Evolutionary conservation across 2,797 vertebrate genomes (phyloP), one percentile per base, ranked within the genome.

Genomic region (Schizopygopsis pylzovi): DNA sequence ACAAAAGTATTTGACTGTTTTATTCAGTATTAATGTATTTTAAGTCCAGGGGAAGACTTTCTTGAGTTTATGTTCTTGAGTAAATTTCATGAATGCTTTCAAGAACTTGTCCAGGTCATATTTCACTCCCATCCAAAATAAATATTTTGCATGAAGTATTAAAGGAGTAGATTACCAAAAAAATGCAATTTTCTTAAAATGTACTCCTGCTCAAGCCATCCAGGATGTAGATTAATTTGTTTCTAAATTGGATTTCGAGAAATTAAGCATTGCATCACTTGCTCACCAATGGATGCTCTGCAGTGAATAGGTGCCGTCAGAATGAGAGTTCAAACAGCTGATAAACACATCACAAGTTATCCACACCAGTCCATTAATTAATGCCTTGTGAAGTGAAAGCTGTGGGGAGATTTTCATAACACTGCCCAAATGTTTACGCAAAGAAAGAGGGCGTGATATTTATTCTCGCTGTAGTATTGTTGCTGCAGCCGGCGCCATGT

Each of bases 1-100:
- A 84, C 47, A 84, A 70, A 76, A 79, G 75, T 71, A 28, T 84
- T 78, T 67, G 45, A 77, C 67, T 33, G 11, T 78, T 41, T 84
- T 84, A 25, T 79, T 79, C 83, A 79, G 83, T 85, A 79, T 85
- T 79, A 85, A 22, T 59, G 25, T 1, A 1, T 79, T 84, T 83
- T 78, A 33, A 79, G 78, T 85, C 22, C 75, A 85, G 75, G 49
- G 65, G 52, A 52, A 45, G 67, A 61, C 63, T 83, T 75, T 37
- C 67, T 56, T 37, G 28, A 70, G 33, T 47, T 77, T 33, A 71
- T 72, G 11, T 22, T 47, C 18, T 76, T 25, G 37, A 12, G 52
- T 41, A n/a, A 73, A 73, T 61, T 6, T 20, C 70, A 25, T 37
- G 43, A 72, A 45, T 13, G 41, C 43, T 45, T 43, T 39, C 9